Base-by-base conservation (phyloP, 2,797 vertebrate species). In the Crocidura indochinensis region DNA sequence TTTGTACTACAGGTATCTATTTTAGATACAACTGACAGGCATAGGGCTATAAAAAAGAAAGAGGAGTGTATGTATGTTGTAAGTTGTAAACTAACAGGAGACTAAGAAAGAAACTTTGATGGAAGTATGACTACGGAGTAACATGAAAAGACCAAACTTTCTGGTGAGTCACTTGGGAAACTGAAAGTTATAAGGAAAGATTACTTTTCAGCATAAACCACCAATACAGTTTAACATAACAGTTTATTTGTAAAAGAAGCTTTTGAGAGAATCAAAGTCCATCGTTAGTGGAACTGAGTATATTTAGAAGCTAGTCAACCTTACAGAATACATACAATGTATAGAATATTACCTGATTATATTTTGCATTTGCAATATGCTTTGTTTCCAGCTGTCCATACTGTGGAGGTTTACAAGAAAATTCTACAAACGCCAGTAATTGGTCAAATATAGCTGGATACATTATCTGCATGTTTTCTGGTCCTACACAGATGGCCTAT, bases 391-490 rank as follows among this genome's bases (percentile, higher is more conserved):
- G 97, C 93, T 99, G 98, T 97, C 99, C 99, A 85, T 99, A 99
- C 96, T 99, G 99, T 60, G 99, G 99, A 93, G 99, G 99, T 96
- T 99, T 99, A 98, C 99, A 99, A 96, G 99, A 99, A 97, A 99
- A 99, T 98, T 99, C 99, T 86, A 99, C 99, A 96, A 99, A 99
- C 94, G 99, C 98, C 94, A 99, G 97, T 83, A 99, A 98, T 96
- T 99, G 99, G 95, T 99, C 98, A 78, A 99, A 99, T 97, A 99
- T 99, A 97, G 99, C 99, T 60, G 99, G 99, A 98, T 99, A 99
- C 99, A 99, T 99, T 98, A 99, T 99, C 98, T 99, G 99, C 99
- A 99, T 99, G 95, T 98, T 98, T 98, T 99, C 99, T 5, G 99
- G 98, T 95, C 99, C 99, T 94, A 99, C 98, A 96, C 99, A 99